Evolutionary conservation across 2,797 vertebrate species (phyloP), one percentile per base, ranked within the genome.

Genomic region (Pachyuromys duprasi): DNA sequence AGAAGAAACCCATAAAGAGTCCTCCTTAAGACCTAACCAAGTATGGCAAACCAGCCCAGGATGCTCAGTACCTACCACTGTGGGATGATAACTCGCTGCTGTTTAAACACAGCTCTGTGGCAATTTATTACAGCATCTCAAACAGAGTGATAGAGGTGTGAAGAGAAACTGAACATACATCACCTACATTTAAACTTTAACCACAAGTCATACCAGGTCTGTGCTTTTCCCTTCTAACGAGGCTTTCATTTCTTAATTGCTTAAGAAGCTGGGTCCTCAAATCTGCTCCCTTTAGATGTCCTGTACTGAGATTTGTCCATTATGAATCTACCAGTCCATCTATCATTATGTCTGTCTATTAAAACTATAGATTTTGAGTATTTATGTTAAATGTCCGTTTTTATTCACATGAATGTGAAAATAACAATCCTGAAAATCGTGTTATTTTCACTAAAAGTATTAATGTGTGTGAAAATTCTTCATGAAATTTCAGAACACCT

Each of bases 401-500:
- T 93, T 49, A 86, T 74, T 12, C 15, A 86, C 18, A 62, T 4
- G 22, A 74, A n/a, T 93, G 42, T 87, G 49, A 31, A 89, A 93
- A 76, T 42, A 55, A 70, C 60, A 89, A 4, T 62, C 18, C 53
- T 65, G 45, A 84, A 95, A 53, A 57, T 74, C 75, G 89, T 49
- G 20, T 49, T 93, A 70, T 88, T 90, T 92, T 90, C 33, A 45
- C 67, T 45, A 78, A 88, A 97, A 82, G 55, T 80, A 93, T 81
- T 67, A 94, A 91, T 86, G 14, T 75, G 82, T 89, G 57, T 89
- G 33, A 86, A 95, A 91, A 92, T 60, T 69, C 75, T 15, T 55
- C 65, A 70, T 91, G 91, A 92, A 88, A 89, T 36, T 94, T 93
- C 15, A 74, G 96, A 95, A 36, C 62, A 5, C 12, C 78, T 89